phyloP scores from a whole-genome alignment of 1,140 invertebrate species.

The Tenebrio molitor region DNA sequence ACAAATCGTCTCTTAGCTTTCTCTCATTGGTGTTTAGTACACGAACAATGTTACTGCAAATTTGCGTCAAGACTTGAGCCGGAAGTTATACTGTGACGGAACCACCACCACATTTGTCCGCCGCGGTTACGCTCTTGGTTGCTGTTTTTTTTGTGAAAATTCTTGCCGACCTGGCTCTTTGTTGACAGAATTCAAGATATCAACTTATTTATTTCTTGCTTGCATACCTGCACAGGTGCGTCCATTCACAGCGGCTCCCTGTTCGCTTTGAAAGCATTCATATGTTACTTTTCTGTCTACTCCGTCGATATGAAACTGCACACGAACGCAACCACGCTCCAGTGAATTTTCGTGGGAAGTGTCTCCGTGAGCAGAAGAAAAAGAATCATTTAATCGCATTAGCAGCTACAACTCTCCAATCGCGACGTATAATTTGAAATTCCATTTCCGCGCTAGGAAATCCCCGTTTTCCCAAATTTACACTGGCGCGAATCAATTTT shows the following conservation, averaged over 20 bases:
- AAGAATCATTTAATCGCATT: slow-evolving; percentile 16
- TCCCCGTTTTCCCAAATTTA: neutral
- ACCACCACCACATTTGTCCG: too few species aligned
- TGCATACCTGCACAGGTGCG: slow-evolving; percentile 39
- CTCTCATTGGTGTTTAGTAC: too few species aligned
- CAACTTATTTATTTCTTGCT: slow-evolving; percentile 44
- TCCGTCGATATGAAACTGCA: slow-evolving; percentile 30
- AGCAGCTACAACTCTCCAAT: neutral
- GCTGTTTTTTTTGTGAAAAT: too few species aligned
- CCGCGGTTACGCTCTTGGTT: too few species aligned
- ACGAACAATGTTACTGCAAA: too few species aligned
- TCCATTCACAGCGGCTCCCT: slow-evolving; percentile 36
- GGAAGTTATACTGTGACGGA: too few species aligned
- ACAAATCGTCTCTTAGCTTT: too few species aligned
- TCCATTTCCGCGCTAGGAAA: neutral
- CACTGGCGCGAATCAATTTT: slow-evolving; percentile 6
- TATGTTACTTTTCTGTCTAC: slow-evolving; percentile 31
- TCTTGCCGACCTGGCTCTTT: too few species aligned
- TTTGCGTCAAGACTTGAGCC: too few species aligned
- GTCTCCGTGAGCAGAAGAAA: too few species aligned
- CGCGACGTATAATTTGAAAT: neutral
- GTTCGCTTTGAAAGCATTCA: slow-evolving; percentile 44
- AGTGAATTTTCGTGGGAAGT: neutral
- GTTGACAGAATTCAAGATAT: slow-evolving; percentile 26
- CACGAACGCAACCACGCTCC: neutral